Evolutionary conservation across 1,140 invertebrate species (phyloP).

Genomic region (Scaptomyza graminum): DNA sequence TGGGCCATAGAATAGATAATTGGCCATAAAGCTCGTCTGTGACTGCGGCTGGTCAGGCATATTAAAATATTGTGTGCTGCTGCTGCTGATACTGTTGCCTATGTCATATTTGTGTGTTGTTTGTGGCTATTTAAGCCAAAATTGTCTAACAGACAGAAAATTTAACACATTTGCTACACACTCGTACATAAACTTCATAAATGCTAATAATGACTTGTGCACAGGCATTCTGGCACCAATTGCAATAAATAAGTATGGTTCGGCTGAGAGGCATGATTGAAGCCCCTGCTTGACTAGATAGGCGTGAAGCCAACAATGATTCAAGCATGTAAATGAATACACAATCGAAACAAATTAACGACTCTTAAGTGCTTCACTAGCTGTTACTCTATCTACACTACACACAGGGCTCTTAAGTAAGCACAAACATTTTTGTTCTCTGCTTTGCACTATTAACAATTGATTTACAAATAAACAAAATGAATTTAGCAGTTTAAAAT

Average conservation of each 20-base stretch:
- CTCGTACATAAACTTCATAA: slow-evolving; percentile 50
- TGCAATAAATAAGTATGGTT: slow-evolving; percentile 71
- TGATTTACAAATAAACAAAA: neutral
- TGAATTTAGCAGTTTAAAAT: neutral
- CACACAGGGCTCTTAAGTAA: neutral
- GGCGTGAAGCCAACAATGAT: slow-evolving; percentile 42
- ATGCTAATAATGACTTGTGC: slow-evolving; percentile 68
- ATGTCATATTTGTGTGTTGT: slow-evolving; percentile 36
- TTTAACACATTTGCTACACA: slow-evolving; percentile 41
- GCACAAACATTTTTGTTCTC: neutral
- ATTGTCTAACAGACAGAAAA: slow-evolving; percentile 57
- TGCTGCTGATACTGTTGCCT: slow-evolving; percentile 13
- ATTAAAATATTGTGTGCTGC: slow-evolving; percentile 64
- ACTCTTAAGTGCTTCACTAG: neutral
- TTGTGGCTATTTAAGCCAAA: slow-evolving; percentile 51
- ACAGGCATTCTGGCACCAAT: slow-evolving; percentile 68
- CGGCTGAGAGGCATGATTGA: slow-evolving; percentile 33
- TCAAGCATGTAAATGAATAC: slow-evolving; percentile 32
- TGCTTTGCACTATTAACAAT: neutral
- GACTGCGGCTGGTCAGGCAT: slow-evolving; percentile 64
- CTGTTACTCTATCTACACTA: neutral
- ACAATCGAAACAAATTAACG: slow-evolving; percentile 8
- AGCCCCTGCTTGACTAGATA: slow-evolving; percentile 3
- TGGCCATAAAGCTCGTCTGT: slow-evolving; percentile 78
- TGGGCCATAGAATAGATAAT: slow-evolving; percentile 77